Percentiles rank a stretch among this genome's conserved stretches.
Conservation (phyloP, 2,797 vertebrate species). For the Aratinga solstitialis region DNA sequence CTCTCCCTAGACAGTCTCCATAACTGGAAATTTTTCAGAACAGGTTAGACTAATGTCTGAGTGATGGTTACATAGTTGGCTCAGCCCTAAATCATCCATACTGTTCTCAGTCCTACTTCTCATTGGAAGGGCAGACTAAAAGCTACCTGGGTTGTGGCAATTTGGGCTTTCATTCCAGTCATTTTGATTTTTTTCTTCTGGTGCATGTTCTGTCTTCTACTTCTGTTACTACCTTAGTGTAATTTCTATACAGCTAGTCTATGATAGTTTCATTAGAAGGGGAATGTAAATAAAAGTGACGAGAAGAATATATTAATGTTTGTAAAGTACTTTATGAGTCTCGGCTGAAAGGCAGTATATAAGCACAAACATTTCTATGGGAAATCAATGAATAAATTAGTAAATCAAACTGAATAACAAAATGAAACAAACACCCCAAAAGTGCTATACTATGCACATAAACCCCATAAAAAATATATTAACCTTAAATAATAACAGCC, state of each 20-base stretch:
- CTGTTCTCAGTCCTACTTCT: neutral
- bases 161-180: neutral
- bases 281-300: slow-evolving; percentile 28
- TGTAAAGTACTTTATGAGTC: slow-evolving; percentile 6
- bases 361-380: slow-evolving; percentile 22
- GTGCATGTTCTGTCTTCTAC: neutral
- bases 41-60: neutral
- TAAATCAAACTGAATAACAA: slow-evolving; percentile 34
- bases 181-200: neutral
- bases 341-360: slow-evolving; percentile 24
- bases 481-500: neutral
- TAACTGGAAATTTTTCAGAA: neutral
- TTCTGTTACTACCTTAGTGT: neutral
- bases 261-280: slow-evolving; percentile 27
- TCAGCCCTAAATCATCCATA: neutral
- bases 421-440: neutral
- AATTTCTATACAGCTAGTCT: neutral
- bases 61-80: neutral
- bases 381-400: slow-evolving; percentile 55
- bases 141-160: neutral
- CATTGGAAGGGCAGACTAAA: neutral
- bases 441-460: neutral
- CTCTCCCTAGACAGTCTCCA: neutral
- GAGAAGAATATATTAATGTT: slow-evolving; percentile 33
- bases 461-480: neutral